phyloP scores from a whole-genome alignment of 2,113 vertebrate species.

The Indri indri region DNA sequence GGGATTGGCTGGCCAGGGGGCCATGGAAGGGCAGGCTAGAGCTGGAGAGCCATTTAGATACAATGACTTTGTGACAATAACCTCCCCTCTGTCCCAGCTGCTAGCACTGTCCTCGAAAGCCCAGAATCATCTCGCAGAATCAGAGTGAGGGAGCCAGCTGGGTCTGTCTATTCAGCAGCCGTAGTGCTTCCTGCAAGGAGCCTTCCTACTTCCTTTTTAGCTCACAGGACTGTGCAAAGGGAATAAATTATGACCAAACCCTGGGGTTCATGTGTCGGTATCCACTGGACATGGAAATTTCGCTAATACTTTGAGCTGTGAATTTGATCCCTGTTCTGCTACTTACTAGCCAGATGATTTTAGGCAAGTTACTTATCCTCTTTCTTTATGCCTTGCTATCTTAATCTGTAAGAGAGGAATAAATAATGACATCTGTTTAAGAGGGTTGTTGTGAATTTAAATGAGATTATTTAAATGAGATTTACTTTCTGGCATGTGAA shows the following conservation, averaged over 20 bases:
- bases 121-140: neutral
- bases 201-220: neutral
- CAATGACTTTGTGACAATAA: neutral
- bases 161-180: neutral
- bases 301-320: neutral
- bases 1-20: neutral
- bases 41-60: neutral
- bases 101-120: neutral
- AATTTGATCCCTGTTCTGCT: neutral
- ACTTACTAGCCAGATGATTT: neutral
- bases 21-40: neutral
- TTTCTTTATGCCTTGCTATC: conserved; percentile 30
- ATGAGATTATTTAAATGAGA: conserved; percentile 50
- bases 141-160: neutral
- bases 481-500: conserved; percentile 23
- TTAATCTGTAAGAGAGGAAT: conserved; percentile 34
- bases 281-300: neutral
- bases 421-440: conserved; percentile 47
- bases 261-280: neutral
- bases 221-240: neutral
- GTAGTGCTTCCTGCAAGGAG: neutral
- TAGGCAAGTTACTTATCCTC: neutral
- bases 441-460: conserved; percentile 53
- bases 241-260: neutral
- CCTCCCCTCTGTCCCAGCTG: neutral